Evolutionary conservation across 2,113 vertebrate genomes (phyloP), one percentile per base, ranked within the genome.

Genomic region (Eptatretus burgeri): DNA sequence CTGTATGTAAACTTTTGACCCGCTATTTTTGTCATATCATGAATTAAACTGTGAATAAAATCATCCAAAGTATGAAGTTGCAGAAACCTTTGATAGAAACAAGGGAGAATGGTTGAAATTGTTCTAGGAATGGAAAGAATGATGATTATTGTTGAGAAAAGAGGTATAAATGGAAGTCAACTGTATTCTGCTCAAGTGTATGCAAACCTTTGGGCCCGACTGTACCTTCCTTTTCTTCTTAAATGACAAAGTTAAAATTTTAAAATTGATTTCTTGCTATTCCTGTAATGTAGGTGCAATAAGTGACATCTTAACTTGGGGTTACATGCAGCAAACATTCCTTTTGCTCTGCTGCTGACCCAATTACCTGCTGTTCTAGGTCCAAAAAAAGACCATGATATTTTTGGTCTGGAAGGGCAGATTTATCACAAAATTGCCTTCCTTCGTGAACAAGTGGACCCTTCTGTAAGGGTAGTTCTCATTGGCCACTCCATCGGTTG

Each of bases 401-500:
- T 83, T 67, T 93, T 91, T 71, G 89, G 89, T 53, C 74, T 98
- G 51, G 71, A 71, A 0, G 89, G 85, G 62, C 87, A 98, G 78
- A 73, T 83, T 52, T 77, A 91, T 64, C 89, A 98, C 75, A 98
- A 95, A 66, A 67, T 93, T 70, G 72, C 74, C 66, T 95, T 95
- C 71, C 73, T 98, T 63, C 78, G 67, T 70, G 71, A 76, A 65
- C 76, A 80, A 1, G 80, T 93, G 16, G 82, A 87, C 14, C 77
- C 73, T 65, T 75, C 79, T 27, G 77, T 77, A 66, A 78, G 76
- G 50, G 73, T 94, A 66, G 73, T 95, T 18, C 68, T 95, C 66
- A 74, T 91, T 51, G 83, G 85, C 65, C 87, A 95, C 74, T 95
- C 91, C 14, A 78, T 95, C 14, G 91, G 89, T 64, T 81, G 80